phyloP scores from a whole-genome alignment of 2,888 invertebrate genomes.

The Drosophila mettleri region DNA sequence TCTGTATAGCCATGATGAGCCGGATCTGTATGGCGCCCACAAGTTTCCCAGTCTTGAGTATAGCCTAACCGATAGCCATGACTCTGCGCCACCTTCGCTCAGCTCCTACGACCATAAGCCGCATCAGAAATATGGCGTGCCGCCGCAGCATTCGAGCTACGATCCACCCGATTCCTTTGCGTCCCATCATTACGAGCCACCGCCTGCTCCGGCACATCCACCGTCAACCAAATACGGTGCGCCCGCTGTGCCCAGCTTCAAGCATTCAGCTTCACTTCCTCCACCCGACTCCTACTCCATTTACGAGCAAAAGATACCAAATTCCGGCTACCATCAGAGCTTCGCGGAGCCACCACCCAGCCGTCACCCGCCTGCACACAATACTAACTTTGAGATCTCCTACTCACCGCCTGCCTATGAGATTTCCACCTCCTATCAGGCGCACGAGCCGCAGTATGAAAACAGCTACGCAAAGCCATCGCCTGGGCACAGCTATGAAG shows the following conservation, averaged over 20 bases:
- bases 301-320: constrained; percentile 75
- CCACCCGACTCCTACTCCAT: constrained; percentile 63
- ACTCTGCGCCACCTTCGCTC: constrained; percentile 19
- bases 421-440: constrained; percentile 67
- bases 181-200: constrained; percentile 48
- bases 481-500: constrained; percentile 16
- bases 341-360: constrained; percentile 79
- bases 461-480: constrained; percentile 52
- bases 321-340: constrained; percentile 69
- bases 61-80: constrained; percentile 28
- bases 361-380: constrained; percentile 34
- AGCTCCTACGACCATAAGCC: constrained; percentile 59
- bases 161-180: constrained; percentile 44
- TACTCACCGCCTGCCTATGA: constrained; percentile 81
- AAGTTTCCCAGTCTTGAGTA: constrained; percentile 73
- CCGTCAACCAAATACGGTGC: constrained; percentile 29
- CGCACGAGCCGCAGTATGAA: constrained; percentile 40
- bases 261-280: constrained; percentile 23
- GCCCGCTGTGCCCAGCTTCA: constrained; percentile 10
- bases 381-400: constrained; percentile 71
- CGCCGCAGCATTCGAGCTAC: constrained; percentile 57
- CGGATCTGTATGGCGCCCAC: constrained; percentile 62
- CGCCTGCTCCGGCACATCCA: constrained; percentile 22
- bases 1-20: constrained; percentile 71
- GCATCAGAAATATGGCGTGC: constrained; percentile 67